Evolutionary conservation across 2,113 vertebrate genomes (phyloP).

Genomic region (Aldabrachelys gigantea): DNA sequence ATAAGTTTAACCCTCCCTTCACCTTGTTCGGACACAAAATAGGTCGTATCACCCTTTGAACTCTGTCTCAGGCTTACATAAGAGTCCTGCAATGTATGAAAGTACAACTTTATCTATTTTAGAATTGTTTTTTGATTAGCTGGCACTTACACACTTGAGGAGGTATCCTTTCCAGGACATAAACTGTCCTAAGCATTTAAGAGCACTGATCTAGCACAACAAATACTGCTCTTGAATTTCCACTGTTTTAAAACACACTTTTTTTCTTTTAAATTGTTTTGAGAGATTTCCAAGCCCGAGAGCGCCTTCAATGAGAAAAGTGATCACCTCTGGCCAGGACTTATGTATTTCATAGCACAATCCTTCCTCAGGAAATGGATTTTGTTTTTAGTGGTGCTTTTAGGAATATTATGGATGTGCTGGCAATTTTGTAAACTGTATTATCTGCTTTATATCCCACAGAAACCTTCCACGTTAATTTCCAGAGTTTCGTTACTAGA

Average conservation of each 20-base stretch:
- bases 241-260: not conserved
- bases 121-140: not conserved
- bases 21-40: not conserved
- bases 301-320: not conserved
- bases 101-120: not conserved
- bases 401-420: not conserved
- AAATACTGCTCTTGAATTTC: not conserved
- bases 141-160: not conserved
- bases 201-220: not conserved
- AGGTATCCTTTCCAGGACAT: not conserved
- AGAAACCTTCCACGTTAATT: not conserved
- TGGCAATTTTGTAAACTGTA: not conserved
- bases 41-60: not conserved
- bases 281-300: not conserved
- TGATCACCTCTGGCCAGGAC: not conserved
- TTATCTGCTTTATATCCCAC: not conserved
- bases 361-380: not conserved
- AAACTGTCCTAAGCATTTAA: not conserved
- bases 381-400: not conserved
- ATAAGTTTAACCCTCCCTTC: not conserved
- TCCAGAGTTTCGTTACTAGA: accelerated
- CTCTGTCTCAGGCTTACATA: not conserved
- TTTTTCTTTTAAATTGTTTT: not conserved
- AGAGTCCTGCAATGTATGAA: not conserved
- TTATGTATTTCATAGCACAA: not conserved